Evolutionary conservation across 1,140 invertebrate genomes (phyloP).

Genomic region (Drosophila bocki): DNA sequence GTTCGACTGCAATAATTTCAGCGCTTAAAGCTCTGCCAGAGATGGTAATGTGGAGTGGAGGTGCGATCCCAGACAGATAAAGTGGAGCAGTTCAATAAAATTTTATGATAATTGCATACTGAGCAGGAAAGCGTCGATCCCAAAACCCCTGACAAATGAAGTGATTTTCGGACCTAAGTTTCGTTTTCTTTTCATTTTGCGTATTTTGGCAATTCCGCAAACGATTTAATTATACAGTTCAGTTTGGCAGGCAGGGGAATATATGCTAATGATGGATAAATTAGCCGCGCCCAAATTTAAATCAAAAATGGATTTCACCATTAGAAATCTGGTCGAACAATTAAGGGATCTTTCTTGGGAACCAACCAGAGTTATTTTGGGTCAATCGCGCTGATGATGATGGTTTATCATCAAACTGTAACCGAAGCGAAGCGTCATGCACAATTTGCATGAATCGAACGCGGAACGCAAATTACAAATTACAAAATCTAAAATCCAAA

Average conservation of each 20-base stretch:
- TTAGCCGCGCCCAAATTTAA: slow-evolving; percentile 46
- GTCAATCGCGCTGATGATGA: slow-evolving; percentile 60
- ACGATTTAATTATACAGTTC: slow-evolving; percentile 65
- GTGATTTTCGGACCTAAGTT: slow-evolving; percentile 54
- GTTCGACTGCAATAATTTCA: slow-evolving; percentile 76
- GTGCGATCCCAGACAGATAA: slow-evolving; percentile 61
- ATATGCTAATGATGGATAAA: slow-evolving; percentile 50
- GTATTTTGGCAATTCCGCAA: slow-evolving; percentile 41
- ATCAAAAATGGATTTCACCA: slow-evolving; percentile 53
- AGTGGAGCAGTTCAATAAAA: slow-evolving; percentile 79
- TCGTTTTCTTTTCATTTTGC: slow-evolving; percentile 19
- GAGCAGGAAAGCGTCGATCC: slow-evolving; percentile 31
- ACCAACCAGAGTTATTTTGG: slow-evolving; percentile 63
- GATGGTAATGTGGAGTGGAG: slow-evolving; percentile 34
- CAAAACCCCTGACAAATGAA: slow-evolving; percentile 70
- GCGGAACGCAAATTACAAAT: slow-evolving; percentile 74
- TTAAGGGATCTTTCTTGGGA: slow-evolving; percentile 62
- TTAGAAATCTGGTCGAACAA: slow-evolving; percentile 50
- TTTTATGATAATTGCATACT: slow-evolving; percentile 76
- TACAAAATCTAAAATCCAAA: slow-evolving; percentile 22
- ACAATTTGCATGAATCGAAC: slow-evolving; percentile 78
- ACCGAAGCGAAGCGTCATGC: slow-evolving; percentile 78
- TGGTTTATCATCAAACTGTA: slow-evolving; percentile 75
- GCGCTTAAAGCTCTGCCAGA: slow-evolving; percentile 69
- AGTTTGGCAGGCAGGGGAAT: slow-evolving; percentile 7